A percentile compares a stretch with the other conserved stretches of the same genome.
These are phyloP conservation scores for Agelas oroides DNA, from an alignment of 37 sponge, comb jelly and placozoan species.

Conservation along the genomic window DNA sequence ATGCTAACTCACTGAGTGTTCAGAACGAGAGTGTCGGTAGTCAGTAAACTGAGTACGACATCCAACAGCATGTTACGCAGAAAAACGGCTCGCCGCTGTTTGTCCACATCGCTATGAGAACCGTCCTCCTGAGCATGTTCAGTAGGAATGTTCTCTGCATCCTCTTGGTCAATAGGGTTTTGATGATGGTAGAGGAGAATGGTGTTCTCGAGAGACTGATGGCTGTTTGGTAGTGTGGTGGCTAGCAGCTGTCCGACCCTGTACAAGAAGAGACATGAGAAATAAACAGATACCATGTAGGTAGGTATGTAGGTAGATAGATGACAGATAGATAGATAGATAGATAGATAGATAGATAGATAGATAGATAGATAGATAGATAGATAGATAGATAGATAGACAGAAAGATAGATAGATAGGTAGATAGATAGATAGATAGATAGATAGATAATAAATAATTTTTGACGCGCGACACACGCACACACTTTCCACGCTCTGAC, in stretches of 20 bases:
- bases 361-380: too few species aligned
- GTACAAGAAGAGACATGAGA: too few species aligned
- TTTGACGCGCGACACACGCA: too few species aligned
- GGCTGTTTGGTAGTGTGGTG: constrained; percentile 49
- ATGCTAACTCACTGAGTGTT: constrained; percentile 53
- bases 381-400: too few species aligned
- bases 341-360: too few species aligned
- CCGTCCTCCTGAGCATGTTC: constrained; percentile 7
- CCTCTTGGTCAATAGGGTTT: neutral
- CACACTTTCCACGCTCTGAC: too few species aligned
- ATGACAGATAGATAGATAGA: too few species aligned
- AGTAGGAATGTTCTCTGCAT: neutral
- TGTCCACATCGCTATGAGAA: neutral
- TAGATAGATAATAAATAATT: too few species aligned
- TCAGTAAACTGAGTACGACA: constrained; percentile 54
- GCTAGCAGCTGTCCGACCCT: constrained; percentile 76
- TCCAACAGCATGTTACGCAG: constrained; percentile 84
- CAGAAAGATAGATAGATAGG: too few species aligned
- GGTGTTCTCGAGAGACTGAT: constrained; percentile 38
- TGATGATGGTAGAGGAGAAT: constrained; percentile 46
- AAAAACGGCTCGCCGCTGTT: constrained; percentile 48
- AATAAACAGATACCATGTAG: too few species aligned
- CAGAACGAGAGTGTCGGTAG: constrained; percentile 31
- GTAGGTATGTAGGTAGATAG: too few species aligned
- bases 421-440: too few species aligned